A percentile compares a stretch with the other conserved stretches of the same genome.
These are phyloP conservation scores for Lasaia peninsularis DNA, from an alignment of 1,140 invertebrate species.

Conservation along the genomic window DNA sequence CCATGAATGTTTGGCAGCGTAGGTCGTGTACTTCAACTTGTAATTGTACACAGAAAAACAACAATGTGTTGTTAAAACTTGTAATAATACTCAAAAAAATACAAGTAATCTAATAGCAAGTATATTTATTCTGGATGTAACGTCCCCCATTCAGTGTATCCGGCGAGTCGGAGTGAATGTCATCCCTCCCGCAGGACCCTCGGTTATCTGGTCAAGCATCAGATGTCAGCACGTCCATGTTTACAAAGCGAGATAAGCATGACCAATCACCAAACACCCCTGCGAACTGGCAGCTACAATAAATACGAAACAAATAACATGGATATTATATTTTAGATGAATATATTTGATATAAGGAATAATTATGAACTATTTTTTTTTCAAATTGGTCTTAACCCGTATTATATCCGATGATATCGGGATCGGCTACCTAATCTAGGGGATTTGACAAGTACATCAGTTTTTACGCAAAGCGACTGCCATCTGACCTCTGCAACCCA, in stretches of 20 bases:
- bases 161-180: constrained; percentile 18
- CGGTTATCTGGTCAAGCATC: constrained; percentile 35
- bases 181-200: constrained; percentile 24
- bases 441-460: no score
- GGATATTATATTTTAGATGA: background rate
- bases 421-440: no score
- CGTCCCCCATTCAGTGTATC: constrained; percentile 1
- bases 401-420: no score
- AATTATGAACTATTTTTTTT: no score
- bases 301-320: constrained; percentile 10
- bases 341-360: background rate
- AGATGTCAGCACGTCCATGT: constrained; percentile 50
- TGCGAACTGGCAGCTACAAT: background rate
- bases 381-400: no score
- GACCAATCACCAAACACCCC: constrained; percentile 39
- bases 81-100: no score
- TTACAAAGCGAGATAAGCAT: constrained; percentile 59
- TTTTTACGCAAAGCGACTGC: no score
- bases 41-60: no score
- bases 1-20: no score
- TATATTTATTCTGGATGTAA: constrained; percentile 3
- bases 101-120: background rate
- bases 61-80: no score
- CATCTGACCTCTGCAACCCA: no score
- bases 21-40: no score